Conservation (phyloP, 1,140 invertebrate species). For the Hylaeus volcanicus region DNA sequence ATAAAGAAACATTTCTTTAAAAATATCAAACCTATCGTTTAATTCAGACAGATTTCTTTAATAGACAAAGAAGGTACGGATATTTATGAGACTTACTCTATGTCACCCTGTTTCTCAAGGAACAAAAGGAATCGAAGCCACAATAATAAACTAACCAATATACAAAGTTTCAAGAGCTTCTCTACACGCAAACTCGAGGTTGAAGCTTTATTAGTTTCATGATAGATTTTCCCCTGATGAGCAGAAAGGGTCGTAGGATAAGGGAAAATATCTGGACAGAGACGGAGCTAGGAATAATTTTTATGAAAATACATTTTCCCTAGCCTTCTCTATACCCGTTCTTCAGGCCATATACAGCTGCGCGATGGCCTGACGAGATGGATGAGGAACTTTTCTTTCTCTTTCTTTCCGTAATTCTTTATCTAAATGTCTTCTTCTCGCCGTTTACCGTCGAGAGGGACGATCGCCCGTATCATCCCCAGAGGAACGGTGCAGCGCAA, state of each 20-base stretch:
- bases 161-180: too few relatives aligned
- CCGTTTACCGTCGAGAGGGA: constrained; percentile 16
- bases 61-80: too few relatives aligned
- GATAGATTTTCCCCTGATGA: neutral
- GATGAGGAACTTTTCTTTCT: constrained; percentile 14
- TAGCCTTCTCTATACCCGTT: constrained; percentile 53
- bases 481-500: too few relatives aligned
- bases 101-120: too few relatives aligned
- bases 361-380: constrained; percentile 41
- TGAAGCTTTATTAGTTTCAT: too few relatives aligned
- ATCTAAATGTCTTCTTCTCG: constrained; percentile 35
- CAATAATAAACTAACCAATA: too few relatives aligned
- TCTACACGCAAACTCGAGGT: too few relatives aligned
- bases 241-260: neutral
- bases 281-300: constrained; percentile 53
- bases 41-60: too few relatives aligned
- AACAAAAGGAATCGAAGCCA: too few relatives aligned
- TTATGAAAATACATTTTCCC: constrained; percentile 56
- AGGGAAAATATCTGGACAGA: neutral
- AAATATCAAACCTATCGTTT: too few relatives aligned
- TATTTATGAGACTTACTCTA: too few relatives aligned
- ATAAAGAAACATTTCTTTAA: too few relatives aligned
- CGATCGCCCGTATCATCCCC: constrained; percentile 46
- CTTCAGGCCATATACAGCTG: constrained; percentile 57
- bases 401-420: constrained; percentile 46